Percentiles rank a stretch among this genome's conserved stretches.
Conservation (phyloP, 2,888 invertebrate species). For the Limnephilus rhombicus region DNA sequence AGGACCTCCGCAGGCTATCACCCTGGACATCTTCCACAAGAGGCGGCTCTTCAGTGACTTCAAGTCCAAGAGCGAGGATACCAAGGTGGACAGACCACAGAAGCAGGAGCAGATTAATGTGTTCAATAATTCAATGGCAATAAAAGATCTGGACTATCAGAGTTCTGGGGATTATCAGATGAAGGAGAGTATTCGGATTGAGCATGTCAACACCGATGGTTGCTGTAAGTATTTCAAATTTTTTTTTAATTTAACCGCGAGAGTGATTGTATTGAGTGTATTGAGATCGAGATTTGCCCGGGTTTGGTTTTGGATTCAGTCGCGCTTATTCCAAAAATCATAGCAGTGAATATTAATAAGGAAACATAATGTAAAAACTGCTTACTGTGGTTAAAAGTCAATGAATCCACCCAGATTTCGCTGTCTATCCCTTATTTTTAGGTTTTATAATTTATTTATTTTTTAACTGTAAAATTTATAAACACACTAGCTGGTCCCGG, state of each 20-base stretch:
- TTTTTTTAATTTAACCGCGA: background rate
- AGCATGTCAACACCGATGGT: background rate
- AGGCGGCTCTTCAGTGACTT: constrained; percentile 62
- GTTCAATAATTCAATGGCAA: background rate
- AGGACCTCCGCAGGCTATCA: constrained; percentile 69
- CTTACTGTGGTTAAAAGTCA: too few relatives aligned
- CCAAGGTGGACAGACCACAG: constrained; percentile 18
- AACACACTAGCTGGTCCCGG: too few relatives aligned
- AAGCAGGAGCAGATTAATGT: constrained; percentile 28
- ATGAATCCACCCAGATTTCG: too few relatives aligned
- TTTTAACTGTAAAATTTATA: too few relatives aligned
- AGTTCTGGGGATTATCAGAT: constrained; percentile 12
- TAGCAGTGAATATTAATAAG: too few relatives aligned
- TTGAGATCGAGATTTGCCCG: too few relatives aligned
- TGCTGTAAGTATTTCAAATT: background rate
- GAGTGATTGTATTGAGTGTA: too few relatives aligned
- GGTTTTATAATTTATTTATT: too few relatives aligned
- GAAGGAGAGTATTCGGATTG: background rate
- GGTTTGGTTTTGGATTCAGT: too few relatives aligned
- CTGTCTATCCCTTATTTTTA: too few relatives aligned
- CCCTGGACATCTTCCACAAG: constrained; percentile 66
- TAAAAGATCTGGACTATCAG: background rate
- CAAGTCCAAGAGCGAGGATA: constrained; percentile 63
- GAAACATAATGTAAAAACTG: too few relatives aligned
- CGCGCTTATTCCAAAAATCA: too few relatives aligned